phyloP scores from a whole-genome alignment of 2,113 vertebrate species.

The Tringa solitaria region DNA sequence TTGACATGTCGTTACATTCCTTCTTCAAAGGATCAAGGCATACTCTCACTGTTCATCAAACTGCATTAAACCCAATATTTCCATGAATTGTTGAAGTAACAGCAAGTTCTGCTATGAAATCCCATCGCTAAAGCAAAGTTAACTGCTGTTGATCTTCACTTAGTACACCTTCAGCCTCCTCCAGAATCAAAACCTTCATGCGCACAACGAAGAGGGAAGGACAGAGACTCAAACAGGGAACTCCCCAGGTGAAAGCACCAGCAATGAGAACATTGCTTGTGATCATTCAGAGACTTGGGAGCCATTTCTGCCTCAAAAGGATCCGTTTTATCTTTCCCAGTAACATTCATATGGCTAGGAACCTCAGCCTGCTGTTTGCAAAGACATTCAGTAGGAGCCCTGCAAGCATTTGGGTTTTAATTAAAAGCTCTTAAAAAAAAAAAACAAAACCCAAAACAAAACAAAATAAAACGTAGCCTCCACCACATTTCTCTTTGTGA shows the following conservation, averaged over 20 bases:
- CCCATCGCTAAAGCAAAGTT: neutral
- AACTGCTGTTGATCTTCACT: neutral
- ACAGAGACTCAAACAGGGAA: neutral
- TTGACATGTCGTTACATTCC: neutral
- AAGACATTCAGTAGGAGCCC: neutral
- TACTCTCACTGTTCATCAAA: neutral
- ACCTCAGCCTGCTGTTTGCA: neutral
- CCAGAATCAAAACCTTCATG: neutral
- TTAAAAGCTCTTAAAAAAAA: neutral
- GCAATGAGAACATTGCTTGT: accelerated
- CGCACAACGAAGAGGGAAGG: accelerated
- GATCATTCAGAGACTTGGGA: neutral
- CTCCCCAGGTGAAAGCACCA: neutral
- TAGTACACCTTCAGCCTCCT: neutral
- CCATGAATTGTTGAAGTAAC: neutral
- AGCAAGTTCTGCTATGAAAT: neutral
- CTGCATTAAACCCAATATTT: neutral
- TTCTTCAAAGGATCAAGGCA: neutral
- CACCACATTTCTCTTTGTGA: neutral
- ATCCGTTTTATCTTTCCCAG: neutral
- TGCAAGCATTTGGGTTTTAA: neutral
- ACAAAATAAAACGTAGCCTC: neutral
- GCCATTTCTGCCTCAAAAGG: neutral
- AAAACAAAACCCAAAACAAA: too few relatives aligned
- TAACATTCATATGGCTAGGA: neutral